A percentile compares a stretch with the other conserved stretches of the same genome.
Evolutionary conservation across 2,113 vertebrate genomes (phyloP).

Genomic region (Dicerorhinus sumatrensis): DNA sequence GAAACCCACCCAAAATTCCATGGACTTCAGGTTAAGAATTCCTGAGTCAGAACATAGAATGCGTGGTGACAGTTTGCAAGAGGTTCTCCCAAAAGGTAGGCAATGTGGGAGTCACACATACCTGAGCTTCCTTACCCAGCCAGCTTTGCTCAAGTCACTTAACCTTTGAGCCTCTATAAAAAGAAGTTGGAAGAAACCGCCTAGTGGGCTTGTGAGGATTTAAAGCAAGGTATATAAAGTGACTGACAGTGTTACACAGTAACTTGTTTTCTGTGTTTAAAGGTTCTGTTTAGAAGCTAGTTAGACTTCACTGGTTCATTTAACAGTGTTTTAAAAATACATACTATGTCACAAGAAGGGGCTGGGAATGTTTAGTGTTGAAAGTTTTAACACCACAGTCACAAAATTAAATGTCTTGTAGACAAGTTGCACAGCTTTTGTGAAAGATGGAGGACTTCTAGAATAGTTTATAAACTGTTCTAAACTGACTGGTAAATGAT

Average conservation of each 20-base stretch:
- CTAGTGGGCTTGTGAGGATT: neutral
- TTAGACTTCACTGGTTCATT: neutral
- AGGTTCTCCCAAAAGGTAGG: neutral
- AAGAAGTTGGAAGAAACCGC: constrained; percentile 17
- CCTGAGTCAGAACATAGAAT: neutral
- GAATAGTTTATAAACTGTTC: neutral
- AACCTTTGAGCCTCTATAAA: constrained; percentile 14
- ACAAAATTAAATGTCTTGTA: constrained; percentile 16
- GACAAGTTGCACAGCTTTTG: neutral
- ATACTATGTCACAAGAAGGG: neutral
- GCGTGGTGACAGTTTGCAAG: neutral
- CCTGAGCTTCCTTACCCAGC: neutral
- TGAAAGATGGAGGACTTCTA: neutral
- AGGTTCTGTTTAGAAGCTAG: neutral
- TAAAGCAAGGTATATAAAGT: constrained; percentile 22
- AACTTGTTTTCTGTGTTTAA: constrained; percentile 21
- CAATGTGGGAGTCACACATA: neutral
- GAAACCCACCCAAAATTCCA: neutral
- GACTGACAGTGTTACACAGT: neutral
- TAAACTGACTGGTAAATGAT: neutral
- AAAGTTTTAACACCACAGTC: neutral
- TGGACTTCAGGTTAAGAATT: neutral
- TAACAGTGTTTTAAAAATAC: neutral
- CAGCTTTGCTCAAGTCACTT: neutral
- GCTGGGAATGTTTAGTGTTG: neutral